A percentile compares a stretch with the other conserved stretches of the same genome.
Conservation (phyloP, 2,113 vertebrate genomes). For the Hippocampus zosterae region DNA sequence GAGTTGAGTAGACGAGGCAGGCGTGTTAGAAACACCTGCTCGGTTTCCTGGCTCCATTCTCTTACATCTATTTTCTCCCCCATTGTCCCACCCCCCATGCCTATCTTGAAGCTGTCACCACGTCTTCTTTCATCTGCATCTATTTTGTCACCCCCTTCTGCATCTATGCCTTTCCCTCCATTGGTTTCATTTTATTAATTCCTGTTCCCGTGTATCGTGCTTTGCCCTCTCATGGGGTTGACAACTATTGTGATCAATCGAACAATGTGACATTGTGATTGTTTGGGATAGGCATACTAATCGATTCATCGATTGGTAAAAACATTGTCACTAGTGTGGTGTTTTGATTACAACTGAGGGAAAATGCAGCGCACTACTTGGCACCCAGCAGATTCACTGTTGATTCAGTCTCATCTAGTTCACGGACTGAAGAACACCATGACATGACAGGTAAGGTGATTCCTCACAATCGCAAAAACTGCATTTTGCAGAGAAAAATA, state of each 20-base stretch:
- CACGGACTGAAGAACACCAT: background rate
- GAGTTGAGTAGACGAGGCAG: slow-evolving; percentile 36
- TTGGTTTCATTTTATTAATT: slow-evolving; percentile 23
- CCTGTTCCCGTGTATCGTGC: slow-evolving; percentile 30
- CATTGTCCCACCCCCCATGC: slow-evolving; percentile 25
- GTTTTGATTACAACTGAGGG: background rate
- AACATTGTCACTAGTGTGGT: background rate
- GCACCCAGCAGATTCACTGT: too few relatives aligned
- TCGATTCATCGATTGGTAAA: background rate
- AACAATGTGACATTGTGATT: slow-evolving; percentile 20
- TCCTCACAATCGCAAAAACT: background rate
- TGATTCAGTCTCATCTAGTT: background rate
- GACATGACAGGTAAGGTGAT: background rate
- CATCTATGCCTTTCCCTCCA: slow-evolving; percentile 21
- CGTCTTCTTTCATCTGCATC: slow-evolving; percentile 59
- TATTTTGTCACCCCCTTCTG: slow-evolving; percentile 30
- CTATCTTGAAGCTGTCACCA: slow-evolving; percentile 56
- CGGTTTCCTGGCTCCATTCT: slow-evolving; percentile 54
- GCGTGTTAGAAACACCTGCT: slow-evolving; percentile 57
- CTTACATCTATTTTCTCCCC: slow-evolving; percentile 40
- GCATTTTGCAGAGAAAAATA: background rate
- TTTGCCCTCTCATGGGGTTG: slow-evolving; percentile 37
- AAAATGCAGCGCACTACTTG: too few relatives aligned
- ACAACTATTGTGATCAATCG: slow-evolving; percentile 32
- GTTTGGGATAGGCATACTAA: background rate